Percentiles rank a stretch among this genome's conserved stretches.
Conservation (phyloP, 2,113 vertebrate species). For the Antechinus flavipes region DNA sequence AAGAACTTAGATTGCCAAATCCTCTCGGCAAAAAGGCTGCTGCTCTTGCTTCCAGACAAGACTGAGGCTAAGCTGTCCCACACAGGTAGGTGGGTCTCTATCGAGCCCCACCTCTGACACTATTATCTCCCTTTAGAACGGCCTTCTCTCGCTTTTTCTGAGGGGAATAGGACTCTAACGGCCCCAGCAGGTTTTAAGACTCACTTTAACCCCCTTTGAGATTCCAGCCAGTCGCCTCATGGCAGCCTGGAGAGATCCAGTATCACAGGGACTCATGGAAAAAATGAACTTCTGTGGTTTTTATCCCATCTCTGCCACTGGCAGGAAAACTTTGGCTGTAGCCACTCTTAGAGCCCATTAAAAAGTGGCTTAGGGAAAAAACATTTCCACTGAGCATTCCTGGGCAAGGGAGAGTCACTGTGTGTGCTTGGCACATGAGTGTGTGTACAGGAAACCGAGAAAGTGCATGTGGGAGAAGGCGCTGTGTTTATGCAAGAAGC, state of each 20-base stretch:
- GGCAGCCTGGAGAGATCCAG: not conserved
- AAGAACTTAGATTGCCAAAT: not conserved
- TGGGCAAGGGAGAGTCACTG: not conserved
- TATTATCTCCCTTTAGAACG: not conserved
- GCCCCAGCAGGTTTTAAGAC: not conserved
- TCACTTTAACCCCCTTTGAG: not conserved
- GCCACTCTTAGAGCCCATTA: not conserved
- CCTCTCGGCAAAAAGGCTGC: not conserved
- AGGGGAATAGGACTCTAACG: not conserved
- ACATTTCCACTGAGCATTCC: not conserved
- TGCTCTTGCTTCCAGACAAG: not conserved
- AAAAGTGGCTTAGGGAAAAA: not conserved
- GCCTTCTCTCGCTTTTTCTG: not conserved
- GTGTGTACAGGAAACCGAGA: not conserved
- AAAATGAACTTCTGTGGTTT: not conserved
- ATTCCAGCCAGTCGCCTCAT: not conserved
- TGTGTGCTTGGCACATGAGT: not conserved
- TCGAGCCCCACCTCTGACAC: not conserved
- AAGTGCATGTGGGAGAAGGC: not conserved
- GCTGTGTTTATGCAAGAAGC: not conserved
- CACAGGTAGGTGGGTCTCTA: not conserved
- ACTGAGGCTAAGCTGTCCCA: not conserved
- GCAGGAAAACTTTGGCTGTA: not conserved
- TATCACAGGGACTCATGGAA: not conserved
- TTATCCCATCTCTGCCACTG: not conserved